Evolutionary conservation across 2,113 vertebrate species (phyloP).

Genomic region (Cephalopterus ornatus): DNA sequence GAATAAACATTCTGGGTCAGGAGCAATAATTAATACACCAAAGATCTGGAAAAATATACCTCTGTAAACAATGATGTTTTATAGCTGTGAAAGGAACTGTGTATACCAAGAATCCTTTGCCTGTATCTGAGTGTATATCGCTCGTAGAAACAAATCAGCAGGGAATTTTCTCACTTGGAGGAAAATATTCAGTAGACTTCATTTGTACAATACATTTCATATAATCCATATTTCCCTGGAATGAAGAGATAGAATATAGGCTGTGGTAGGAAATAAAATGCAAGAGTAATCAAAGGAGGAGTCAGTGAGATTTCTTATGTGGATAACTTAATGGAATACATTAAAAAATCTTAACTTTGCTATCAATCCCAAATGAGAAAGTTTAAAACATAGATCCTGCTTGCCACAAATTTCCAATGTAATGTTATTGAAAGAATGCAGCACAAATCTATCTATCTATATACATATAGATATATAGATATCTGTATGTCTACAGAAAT

Average conservation of each 20-base stretch:
- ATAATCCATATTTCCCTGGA: background rate
- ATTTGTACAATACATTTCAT: background rate
- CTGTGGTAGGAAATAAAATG: background rate
- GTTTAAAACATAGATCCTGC: background rate
- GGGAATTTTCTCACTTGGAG: background rate
- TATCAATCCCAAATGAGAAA: background rate
- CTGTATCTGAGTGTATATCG: accelerated
- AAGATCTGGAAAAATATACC: background rate
- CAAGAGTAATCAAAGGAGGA: background rate
- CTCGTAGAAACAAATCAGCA: background rate
- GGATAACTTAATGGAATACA: background rate
- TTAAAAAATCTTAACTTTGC: background rate
- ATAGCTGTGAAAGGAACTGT: background rate
- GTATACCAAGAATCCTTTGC: background rate
- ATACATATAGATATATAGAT: background rate
- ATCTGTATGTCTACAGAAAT: background rate
- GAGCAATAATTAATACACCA: background rate
- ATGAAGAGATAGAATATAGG: background rate
- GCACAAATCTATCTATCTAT: background rate
- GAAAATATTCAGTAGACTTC: background rate
- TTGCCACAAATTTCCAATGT: background rate
- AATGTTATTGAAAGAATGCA: background rate
- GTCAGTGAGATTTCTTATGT: background rate
- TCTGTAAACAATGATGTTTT: background rate
- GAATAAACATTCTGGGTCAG: background rate